Evolutionary conservation across 2,113 vertebrate genomes (phyloP), one percentile per base, ranked within the genome.

Genomic region (Pachycephala philippinensis): DNA sequence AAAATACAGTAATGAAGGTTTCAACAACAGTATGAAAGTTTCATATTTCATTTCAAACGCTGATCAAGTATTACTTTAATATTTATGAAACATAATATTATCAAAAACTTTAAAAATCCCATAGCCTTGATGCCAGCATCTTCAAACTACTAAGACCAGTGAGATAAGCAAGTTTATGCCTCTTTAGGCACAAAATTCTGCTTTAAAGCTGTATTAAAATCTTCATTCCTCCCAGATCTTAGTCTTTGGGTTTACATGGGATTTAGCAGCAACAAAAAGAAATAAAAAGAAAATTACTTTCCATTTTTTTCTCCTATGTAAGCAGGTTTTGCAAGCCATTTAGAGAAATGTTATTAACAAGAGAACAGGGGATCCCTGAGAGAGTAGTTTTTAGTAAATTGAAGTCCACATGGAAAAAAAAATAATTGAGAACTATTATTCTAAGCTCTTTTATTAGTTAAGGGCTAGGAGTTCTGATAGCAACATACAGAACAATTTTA

Each of bases 391-490:
- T 89, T 92, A 85, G 70, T 44, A 80, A 93, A 95, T 77, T 93
- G 37, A 53, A 72, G 77, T 91, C 63, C 76, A 81, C 8, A 1
- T 78, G 57, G 65, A 90, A 85, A 87, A 87, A 79, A 30, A 87
- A 78, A 83, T 63, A 33, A 91, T 70, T 89, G 66, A 92, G 77
- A 85, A 89, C 49, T 33, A 78, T 72, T 94, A 39, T 84, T 21
- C 47, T 91, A 93, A 93, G 26, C 45, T 81, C 40, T 84, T 91
- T 52, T 57, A 88, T 78, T 92, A 96, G 82, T 88, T 76, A 96
- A 86, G 94, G 83, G 35, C 83, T 72, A 92, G 74, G 68, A 96
- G 74, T 85, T 94, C 63, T 83, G 22, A 92, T 61, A 87, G 47
- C 16, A 71, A 71, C 28, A 54, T 45, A 54, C 20, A 85, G 56